Conservation (phyloP, 2,888 invertebrate genomes). For the Hypena proboscidalis region DNA sequence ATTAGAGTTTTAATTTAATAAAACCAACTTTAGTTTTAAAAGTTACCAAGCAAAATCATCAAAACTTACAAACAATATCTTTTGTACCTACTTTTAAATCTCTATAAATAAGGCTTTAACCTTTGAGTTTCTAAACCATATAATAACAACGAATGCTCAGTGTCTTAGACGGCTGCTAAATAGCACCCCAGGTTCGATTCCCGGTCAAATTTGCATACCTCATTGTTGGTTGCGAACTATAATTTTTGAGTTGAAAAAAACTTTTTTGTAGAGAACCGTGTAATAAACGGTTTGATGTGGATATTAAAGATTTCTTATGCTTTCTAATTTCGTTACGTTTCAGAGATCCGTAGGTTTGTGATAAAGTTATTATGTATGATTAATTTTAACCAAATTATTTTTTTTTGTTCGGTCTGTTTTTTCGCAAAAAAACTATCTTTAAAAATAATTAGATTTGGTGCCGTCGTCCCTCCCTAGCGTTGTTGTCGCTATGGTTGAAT, state of each 20-base stretch:
- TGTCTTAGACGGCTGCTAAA: slow-evolving; percentile 60
- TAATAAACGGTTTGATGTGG: slow-evolving; percentile 47
- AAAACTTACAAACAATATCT: background rate
- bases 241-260: slow-evolving; percentile 65
- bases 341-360: slow-evolving; percentile 37
- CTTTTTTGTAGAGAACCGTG: slow-evolving; percentile 39
- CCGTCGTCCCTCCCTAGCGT: too few relatives aligned
- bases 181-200: slow-evolving; percentile 67
- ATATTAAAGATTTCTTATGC: slow-evolving; percentile 69
- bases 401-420: too few relatives aligned
- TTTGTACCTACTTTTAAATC: slow-evolving; percentile 32
- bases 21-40: background rate
- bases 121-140: slow-evolving; percentile 57
- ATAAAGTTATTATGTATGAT: too few relatives aligned
- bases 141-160: slow-evolving; percentile 60
- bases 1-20: too few relatives aligned
- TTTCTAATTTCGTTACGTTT: slow-evolving; percentile 59
- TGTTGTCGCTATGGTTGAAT: too few relatives aligned
- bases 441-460: too few relatives aligned
- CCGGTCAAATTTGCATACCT: slow-evolving; percentile 74
- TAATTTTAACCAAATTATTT: too few relatives aligned
- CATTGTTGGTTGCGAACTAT: slow-evolving; percentile 73
- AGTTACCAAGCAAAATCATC: background rate
- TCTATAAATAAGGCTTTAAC: slow-evolving; percentile 49
- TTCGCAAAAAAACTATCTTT: too few relatives aligned